Conservation (phyloP, 1,140 invertebrate genomes). For the Pachypeltis micranthus region DNA sequence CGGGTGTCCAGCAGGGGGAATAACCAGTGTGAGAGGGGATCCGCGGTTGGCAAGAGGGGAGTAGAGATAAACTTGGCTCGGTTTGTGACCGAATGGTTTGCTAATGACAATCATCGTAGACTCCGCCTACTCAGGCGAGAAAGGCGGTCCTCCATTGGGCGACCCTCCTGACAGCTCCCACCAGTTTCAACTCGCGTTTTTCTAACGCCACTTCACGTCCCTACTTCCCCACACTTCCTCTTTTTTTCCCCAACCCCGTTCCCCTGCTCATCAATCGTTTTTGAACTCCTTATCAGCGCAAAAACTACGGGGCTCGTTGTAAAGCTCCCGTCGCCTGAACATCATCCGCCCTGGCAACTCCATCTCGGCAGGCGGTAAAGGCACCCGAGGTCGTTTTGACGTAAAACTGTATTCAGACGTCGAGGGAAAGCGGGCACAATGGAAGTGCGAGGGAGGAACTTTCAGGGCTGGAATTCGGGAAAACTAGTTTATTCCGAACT, state of each 20-base stretch:
- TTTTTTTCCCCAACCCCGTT: background rate
- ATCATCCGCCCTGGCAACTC: background rate
- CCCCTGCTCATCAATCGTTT: background rate
- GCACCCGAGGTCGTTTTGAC: background rate
- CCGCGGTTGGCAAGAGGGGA: too few species aligned
- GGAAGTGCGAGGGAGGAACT: too few species aligned
- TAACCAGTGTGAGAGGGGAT: too few species aligned
- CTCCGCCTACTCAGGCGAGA: constrained; percentile 1
- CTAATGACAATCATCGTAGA: constrained; percentile 4
- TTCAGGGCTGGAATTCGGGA: background rate
- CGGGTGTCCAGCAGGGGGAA: too few species aligned
- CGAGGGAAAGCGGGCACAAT: background rate
- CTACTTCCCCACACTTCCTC: background rate
- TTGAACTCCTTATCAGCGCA: background rate
- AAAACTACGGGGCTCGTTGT: too few species aligned
- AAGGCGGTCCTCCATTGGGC: background rate
- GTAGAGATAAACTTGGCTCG: too few species aligned
- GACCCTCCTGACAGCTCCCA: background rate
- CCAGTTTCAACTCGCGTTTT: background rate
- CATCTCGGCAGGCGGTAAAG: background rate
- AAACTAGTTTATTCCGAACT: background rate
- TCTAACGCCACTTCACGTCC: background rate
- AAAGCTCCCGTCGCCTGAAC: too few species aligned
- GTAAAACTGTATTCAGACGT: background rate
- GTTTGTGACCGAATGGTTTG: constrained; percentile 7